Evolutionary conservation across 1,140 invertebrate species (phyloP).

Genomic region (Nasonia vitripennis): DNA sequence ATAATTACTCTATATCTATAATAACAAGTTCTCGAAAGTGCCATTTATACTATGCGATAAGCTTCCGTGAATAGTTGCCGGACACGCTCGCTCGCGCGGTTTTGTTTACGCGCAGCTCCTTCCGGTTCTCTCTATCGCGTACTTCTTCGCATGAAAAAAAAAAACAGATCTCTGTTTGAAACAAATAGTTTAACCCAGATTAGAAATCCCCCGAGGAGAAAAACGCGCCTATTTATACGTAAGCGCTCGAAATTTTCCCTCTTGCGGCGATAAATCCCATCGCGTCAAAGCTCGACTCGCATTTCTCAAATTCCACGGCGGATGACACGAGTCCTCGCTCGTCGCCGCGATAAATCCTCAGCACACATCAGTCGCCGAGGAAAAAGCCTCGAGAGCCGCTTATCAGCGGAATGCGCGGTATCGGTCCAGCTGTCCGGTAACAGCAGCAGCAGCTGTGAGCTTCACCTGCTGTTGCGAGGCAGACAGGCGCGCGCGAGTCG

Average conservation of each 20-base stretch:
- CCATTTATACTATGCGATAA: slow-evolving; percentile 21
- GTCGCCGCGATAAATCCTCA: slow-evolving; percentile 16
- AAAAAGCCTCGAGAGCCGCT: neutral
- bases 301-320: slow-evolving; percentile 1
- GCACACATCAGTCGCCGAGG: neutral
- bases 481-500: neutral
- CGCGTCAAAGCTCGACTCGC: slow-evolving; percentile 17
- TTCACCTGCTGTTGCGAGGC: slow-evolving; percentile 59
- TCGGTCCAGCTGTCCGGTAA: slow-evolving; percentile 63
- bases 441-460: slow-evolving; percentile 56
- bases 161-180: neutral
- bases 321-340: slow-evolving; percentile 8
- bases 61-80: slow-evolving; percentile 33
- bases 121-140: neutral
- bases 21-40: slow-evolving; percentile 43
- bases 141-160: neutral
- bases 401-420: slow-evolving; percentile 53
- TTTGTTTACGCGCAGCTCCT: neutral
- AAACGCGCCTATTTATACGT: neutral
- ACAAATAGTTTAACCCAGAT: neutral
- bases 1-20: slow-evolving; percentile 37
- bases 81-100: neutral
- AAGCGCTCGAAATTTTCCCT: neutral
- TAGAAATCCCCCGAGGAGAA: neutral
- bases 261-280: neutral